A percentile compares a stretch with the other conserved stretches of the same genome.
Evolutionary conservation across 2,888 invertebrate species (phyloP).

Genomic region (Ischnura elegans): DNA sequence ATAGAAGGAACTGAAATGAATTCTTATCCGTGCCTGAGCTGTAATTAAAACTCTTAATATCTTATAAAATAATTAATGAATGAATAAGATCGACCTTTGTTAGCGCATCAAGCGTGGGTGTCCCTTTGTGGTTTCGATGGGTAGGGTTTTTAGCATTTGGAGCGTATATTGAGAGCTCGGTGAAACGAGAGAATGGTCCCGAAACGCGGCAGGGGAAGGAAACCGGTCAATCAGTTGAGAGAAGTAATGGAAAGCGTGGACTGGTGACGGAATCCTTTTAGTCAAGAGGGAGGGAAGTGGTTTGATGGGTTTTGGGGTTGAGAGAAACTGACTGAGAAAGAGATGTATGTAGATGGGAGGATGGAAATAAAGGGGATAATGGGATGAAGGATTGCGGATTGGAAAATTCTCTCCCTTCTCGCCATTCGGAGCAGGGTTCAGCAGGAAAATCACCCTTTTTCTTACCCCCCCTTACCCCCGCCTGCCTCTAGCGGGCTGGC

Average conservation of each 20-base stretch:
- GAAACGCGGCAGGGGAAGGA: not conserved
- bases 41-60: too few species aligned
- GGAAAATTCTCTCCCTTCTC: not conserved
- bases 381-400: constrained; percentile 1
- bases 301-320: not conserved
- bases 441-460: not conserved
- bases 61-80: too few species aligned
- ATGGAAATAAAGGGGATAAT: constrained; percentile 34
- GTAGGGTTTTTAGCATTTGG: not conserved
- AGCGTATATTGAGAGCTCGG: not conserved
- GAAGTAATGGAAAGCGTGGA: not conserved
- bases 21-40: too few species aligned
- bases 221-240: not conserved
- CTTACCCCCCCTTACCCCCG: not conserved
- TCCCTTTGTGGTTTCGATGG: too few species aligned
- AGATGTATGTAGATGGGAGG: too few species aligned
- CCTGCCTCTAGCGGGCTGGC: not conserved
- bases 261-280: not conserved
- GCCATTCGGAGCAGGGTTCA: not conserved
- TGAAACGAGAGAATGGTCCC: not conserved
- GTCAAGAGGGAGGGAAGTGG: not conserved
- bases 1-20: too few species aligned
- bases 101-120: too few species aligned
- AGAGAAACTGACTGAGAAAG: not conserved
- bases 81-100: too few species aligned